These are phyloP conservation scores for Edolisoma coerulescens DNA, from an alignment of 2,113 vertebrate species.

Conservation along the genomic window DNA sequence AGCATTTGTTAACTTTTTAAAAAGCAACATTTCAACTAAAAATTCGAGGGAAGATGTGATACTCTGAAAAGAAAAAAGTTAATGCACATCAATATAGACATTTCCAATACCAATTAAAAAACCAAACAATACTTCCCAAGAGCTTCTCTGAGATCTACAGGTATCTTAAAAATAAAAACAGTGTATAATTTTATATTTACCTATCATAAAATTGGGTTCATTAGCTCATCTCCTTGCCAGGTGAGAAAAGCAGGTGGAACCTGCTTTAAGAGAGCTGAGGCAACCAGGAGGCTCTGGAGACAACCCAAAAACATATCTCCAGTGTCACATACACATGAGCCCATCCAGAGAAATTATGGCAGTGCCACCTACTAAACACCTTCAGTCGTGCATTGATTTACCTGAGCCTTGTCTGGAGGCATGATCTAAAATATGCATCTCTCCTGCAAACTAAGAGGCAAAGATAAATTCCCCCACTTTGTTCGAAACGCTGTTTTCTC, in stretches of 20 bases:
- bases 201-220: neutral
- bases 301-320: neutral
- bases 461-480: conserved; percentile 42
- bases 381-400: neutral
- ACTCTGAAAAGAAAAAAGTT: neutral
- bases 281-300: neutral
- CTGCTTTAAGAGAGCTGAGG: neutral
- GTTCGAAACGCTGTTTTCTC: conserved; percentile 47
- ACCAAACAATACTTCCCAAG: neutral
- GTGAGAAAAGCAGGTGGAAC: neutral
- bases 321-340: neutral
- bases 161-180: neutral
- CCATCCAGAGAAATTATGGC: neutral
- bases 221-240: neutral
- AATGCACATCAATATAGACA: neutral
- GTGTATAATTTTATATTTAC: neutral
- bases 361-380: neutral
- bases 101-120: neutral
- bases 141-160: neutral
- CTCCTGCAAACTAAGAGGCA: conserved; percentile 10
- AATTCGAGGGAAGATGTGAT: neutral
- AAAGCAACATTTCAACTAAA: neutral
- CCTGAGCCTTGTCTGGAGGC: neutral
- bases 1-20: neutral
- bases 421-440: neutral